Evolutionary conservation across 2,888 invertebrate genomes (phyloP), one percentile per base, ranked within the genome.

Genomic region (Stenoptilia bipunctidactyla): DNA sequence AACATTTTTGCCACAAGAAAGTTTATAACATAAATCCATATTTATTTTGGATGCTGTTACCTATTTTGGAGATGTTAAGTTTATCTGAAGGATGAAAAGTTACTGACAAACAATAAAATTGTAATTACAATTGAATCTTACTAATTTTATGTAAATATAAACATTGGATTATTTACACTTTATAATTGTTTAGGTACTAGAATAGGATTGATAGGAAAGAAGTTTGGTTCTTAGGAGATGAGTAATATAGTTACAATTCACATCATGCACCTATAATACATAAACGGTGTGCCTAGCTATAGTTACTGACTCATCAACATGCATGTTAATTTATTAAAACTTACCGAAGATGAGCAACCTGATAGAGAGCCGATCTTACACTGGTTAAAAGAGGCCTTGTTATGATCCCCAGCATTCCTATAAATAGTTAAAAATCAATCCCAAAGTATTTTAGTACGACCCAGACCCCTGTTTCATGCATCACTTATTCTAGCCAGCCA

Each of bases 281-380:
- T 15, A n/a, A 25, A 35, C 15, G 34, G 15, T 10, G 30, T 8
- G n/a, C 4, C 9, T n/a, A n/a, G 30, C 30, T n/a, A 25, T 25
- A 25, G 9, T 9, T 30, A 34, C 43, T 49, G 37, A 27, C 41
- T 38, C 35, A 33, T 30, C 43, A 40, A 33, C 40, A 40, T 38
- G 40, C 15, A 33, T 41, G 45, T 52, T 51, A 47, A 49, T 47
- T 12, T 5, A 13, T 14, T 20, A 40, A 40, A 52, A 85, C 85
- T 83, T 83, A 90, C 91, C 57, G 89, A 89, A 42, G 90, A 90
- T 45, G 90, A 90, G 67, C 89, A 90, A 58, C 89, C 87, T 41
- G 90, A 89, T 34, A 88, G 86, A 55, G 88, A 85, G 53, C 88
- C 89, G 58, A 87, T 86, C 76, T 90, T 91, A 46, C 89, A 85